Percentiles rank a stretch among this genome's conserved stretches.
Conservation (phyloP, 2,888 invertebrate species). For the Epinotia demarniana region DNA sequence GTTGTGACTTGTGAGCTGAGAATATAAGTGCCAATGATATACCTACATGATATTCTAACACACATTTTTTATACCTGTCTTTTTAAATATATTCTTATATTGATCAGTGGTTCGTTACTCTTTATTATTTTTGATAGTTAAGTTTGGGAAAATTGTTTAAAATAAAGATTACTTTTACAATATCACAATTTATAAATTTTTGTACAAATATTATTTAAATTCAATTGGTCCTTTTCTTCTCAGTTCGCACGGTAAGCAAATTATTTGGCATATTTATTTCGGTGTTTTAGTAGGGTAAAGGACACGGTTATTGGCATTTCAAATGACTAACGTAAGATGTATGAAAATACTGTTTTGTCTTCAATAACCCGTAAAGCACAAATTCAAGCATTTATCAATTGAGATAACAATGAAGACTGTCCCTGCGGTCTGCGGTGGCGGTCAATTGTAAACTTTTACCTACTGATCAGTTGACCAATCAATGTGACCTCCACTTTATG, state of each 20-base stretch:
- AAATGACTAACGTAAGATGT: not conserved
- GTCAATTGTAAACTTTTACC: too few relatives aligned
- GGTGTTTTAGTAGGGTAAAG: not conserved
- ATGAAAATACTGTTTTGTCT: not conserved
- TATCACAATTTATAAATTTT: not conserved
- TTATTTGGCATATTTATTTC: slow-evolving; percentile 19
- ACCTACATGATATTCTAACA: not conserved
- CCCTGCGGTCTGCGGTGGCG: too few relatives aligned
- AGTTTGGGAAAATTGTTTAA: not conserved
- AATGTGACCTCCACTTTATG: too few relatives aligned
- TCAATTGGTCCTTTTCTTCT: slow-evolving; percentile 7
- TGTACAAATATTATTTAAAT: not conserved
- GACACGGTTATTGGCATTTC: not conserved
- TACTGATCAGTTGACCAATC: too few relatives aligned
- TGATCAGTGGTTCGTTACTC: not conserved
- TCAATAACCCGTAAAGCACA: not conserved
- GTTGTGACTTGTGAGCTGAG: not conserved
- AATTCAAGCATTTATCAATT: too few relatives aligned
- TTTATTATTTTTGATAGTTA: not conserved
- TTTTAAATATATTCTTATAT: too few relatives aligned
- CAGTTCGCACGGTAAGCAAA: not conserved
- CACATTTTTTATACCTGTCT: too few relatives aligned
- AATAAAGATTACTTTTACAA: not conserved
- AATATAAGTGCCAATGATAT: not conserved
- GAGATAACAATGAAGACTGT: too few relatives aligned